A percentile compares a stretch with the other conserved stretches of the same genome.
Conservation (phyloP, 2,888 invertebrate genomes). For the Troilus luridus region DNA sequence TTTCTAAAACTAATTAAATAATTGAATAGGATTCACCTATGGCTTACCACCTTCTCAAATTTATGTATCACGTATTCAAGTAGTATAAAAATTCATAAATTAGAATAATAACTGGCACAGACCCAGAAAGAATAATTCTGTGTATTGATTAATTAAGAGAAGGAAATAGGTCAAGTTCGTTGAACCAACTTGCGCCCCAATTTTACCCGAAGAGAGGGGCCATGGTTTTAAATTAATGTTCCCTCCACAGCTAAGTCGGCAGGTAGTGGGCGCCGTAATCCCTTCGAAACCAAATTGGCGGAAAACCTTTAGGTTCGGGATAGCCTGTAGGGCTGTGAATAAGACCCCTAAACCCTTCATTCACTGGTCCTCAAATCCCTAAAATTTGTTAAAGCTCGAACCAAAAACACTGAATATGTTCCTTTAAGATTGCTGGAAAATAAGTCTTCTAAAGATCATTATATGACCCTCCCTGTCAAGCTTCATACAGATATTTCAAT, state of each 20-base stretch:
- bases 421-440: background rate
- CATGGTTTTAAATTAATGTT: slow-evolving; percentile 16
- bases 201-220: background rate
- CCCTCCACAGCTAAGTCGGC: background rate
- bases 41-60: too few relatives aligned
- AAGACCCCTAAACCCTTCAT: background rate
- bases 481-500: too few relatives aligned
- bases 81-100: background rate
- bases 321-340: background rate
- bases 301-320: background rate
- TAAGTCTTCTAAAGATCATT: too few relatives aligned
- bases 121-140: background rate
- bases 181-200: background rate
- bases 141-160: background rate
- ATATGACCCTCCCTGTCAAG: too few relatives aligned
- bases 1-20: background rate
- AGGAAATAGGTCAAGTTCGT: background rate
- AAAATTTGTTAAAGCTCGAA: background rate
- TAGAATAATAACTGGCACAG: background rate
- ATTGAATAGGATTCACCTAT: too few relatives aligned
- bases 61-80: too few relatives aligned
- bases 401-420: background rate
- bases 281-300: background rate
- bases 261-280: background rate
- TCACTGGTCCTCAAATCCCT: background rate